Base-by-base conservation (phyloP, 2,797 vertebrate species). In the Remorina albescens region DNA sequence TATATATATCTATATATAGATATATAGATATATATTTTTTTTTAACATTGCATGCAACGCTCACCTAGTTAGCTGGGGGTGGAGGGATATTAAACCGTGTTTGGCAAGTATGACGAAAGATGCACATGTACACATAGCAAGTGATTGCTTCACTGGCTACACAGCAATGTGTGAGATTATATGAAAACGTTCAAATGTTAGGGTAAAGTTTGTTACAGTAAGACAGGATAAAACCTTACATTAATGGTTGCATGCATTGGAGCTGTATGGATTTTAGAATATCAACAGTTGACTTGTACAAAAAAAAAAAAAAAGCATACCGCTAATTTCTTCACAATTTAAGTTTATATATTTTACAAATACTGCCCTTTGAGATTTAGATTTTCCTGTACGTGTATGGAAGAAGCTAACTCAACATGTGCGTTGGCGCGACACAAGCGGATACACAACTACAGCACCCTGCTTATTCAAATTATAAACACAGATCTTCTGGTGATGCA, bases 401-500 rank as follows among this genome's bases (percentile, higher is more conserved):
- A 4, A 44, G 28, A 32, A 60, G n/a, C 19, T 36, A 25, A 46
- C 28, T n/a, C 26, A 65, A 37, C 49, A 59, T 15, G 65, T n/a
- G 11, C 53, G 55, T 54, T 37, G n/a, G 23, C 55, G 60, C 50
- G 19, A 46, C 41, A 41, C 5, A 21, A 68, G 56, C 60, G 53
- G 5, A 61, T 65, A n/a, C 15, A 42, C 42, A 23, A 36, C 42
- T 53, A 55, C 19, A 42, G 37, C 61, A 47, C 23, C 21, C 51
- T n/a, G 21, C 11, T 30, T 34, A 25, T 59, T 1, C 7, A 46
- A 23, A 37, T 41, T 26, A 8, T 56, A 8, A 37, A 39, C 34
- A 39, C 16, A 9, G 3, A 47, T 49, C 13, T 47, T 44, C 6
- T 4, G 47, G 16, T 21, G 23, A 18, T 2, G n/a, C 36, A 41